Evolutionary conservation across 2,797 vertebrate genomes (phyloP).

Genomic region (Euphonia xanthogaster): DNA sequence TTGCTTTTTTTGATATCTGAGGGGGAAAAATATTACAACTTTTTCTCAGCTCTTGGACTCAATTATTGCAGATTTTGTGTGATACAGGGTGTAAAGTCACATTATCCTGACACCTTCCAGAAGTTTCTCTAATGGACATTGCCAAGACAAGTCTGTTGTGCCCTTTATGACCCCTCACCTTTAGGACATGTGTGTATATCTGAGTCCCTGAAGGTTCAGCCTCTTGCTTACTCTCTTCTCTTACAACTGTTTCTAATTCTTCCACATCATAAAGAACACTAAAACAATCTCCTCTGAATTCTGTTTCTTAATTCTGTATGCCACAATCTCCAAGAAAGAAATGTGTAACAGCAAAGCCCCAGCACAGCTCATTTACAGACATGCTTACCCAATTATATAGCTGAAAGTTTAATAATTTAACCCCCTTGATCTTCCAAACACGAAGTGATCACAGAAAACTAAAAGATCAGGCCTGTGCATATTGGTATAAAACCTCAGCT

Average conservation of each 20-base stretch:
- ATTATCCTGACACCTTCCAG: neutral
- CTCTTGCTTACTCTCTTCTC: neutral
- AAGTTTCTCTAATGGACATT: neutral
- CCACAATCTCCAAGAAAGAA: neutral
- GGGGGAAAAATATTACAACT: neutral
- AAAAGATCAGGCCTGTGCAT: neutral
- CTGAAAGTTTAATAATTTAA: neutral
- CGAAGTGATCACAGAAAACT: neutral
- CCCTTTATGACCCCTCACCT: neutral
- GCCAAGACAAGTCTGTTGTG: neutral
- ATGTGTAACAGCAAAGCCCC: neutral
- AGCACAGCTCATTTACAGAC: neutral
- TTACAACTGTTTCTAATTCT: neutral
- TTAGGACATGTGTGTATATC: fast-evolving
- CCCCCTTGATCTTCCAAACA: neutral
- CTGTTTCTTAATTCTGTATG: neutral
- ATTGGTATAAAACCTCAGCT: neutral
- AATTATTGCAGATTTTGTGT: neutral
- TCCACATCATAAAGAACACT: neutral
- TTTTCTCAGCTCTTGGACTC: neutral
- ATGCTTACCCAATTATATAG: neutral
- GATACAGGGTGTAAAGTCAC: neutral
- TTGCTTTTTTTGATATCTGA: neutral
- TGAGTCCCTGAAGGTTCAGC: neutral
- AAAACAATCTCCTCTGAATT: neutral